Percentiles rank a stretch among this genome's conserved stretches.
phyloP scores from a whole-genome alignment of 2,888 invertebrate genomes.

The Iselma pallidipennis region DNA sequence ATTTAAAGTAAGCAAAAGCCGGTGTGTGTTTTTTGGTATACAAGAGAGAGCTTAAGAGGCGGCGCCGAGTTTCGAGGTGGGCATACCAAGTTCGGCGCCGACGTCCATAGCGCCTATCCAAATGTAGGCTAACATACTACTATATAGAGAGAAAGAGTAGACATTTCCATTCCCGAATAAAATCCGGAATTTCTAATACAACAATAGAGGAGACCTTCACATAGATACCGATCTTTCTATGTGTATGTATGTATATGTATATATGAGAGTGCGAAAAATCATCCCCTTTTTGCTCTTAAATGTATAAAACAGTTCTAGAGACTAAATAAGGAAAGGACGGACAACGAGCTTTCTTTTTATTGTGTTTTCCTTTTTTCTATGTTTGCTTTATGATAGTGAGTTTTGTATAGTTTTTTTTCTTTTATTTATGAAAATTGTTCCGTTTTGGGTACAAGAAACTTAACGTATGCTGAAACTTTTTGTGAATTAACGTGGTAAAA shows the following conservation, averaged over 20 bases:
- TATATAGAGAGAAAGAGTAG: neutral
- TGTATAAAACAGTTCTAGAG: neutral
- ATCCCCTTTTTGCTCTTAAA: neutral
- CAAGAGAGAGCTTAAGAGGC: neutral
- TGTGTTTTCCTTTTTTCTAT: no score
- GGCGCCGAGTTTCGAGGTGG: conserved; percentile 15
- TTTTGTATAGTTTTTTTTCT: no score
- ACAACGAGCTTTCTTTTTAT: neutral
- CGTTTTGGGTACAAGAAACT: no score
- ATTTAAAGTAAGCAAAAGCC: neutral
- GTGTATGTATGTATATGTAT: neutral
- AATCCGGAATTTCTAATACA: neutral
- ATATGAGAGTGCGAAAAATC: neutral
- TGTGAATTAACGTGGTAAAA: no score
- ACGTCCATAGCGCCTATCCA: conserved; percentile 6
- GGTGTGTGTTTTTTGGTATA: neutral
- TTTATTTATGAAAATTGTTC: no score
- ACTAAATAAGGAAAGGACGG: neutral
- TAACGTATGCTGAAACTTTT: no score
- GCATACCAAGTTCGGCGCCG: conserved; percentile 1
- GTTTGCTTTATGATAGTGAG: no score
- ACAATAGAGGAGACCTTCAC: neutral
- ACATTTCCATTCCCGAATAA: neutral
- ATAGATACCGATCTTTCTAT: neutral
- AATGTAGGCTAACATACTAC: conserved; percentile 8